Conservation (phyloP, 2,797 vertebrate species). For the Carcharodon carcharias region DNA sequence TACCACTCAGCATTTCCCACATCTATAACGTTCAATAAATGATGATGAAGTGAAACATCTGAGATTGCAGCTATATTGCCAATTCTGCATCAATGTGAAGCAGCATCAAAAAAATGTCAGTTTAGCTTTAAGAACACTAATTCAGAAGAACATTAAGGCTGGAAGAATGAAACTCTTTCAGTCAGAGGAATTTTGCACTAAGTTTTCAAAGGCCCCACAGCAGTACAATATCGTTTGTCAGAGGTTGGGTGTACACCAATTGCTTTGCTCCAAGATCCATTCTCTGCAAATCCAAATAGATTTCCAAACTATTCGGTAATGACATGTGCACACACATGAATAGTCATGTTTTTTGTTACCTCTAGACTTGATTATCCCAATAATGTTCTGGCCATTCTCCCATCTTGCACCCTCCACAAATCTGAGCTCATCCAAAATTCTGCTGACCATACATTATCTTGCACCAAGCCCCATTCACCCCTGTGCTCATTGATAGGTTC, state of each 20-base stretch:
- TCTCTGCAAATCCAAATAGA: background rate
- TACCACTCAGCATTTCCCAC: background rate
- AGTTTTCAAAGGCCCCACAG: background rate
- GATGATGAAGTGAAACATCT: background rate
- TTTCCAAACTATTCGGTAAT: background rate
- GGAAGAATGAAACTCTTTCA: background rate
- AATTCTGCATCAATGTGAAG: background rate
- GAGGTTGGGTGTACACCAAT: background rate
- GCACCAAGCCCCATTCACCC: background rate
- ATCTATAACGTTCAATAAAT: background rate
- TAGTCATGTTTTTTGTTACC: background rate
- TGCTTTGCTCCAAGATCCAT: background rate
- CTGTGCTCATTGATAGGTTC: background rate
- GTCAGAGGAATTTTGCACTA: background rate
- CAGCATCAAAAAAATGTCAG: background rate
- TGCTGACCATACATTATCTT: too few species aligned
- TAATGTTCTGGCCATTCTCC: background rate
- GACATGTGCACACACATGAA: background rate
- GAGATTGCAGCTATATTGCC: background rate
- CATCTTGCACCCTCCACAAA: background rate
- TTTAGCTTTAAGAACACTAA: background rate
- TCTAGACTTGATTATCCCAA: background rate
- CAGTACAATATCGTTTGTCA: background rate
- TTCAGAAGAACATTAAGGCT: background rate
- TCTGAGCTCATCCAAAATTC: background rate